Evolutionary conservation across 2,888 invertebrate species (phyloP), one percentile per base, ranked within the genome.

Genomic region (Pherbina coryleti): DNA sequence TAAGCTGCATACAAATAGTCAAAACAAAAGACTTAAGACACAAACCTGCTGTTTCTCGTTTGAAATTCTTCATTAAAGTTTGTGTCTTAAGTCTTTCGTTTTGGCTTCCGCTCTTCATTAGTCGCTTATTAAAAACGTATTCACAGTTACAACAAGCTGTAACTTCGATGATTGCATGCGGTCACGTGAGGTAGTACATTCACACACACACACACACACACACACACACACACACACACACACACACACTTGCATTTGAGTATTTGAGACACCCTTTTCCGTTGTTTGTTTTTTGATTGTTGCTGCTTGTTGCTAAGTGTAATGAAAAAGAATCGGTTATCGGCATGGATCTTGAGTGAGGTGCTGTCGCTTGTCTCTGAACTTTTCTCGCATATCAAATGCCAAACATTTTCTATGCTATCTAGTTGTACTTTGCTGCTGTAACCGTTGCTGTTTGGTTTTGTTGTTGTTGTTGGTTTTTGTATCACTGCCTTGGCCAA

Each of bases 1-100:
- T 3, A 11, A 44, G 14, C 44, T 44, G 2, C 44, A 11, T 19
- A 19, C 55, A 55, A 22, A 55, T 60, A 60, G 1, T 55, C 28
- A 70, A 74, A 74, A 64, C 57, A 37, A 76, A 78, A 72, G 77
- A 77, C 71, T 60, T 71, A 77, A 77, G 74, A 49, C 34, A 66
- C 34, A 77, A 70, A 57, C 76, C 62, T 60, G 55, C 49, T 74
- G 55, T 14, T 3, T 14, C 22, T 62, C 19, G 3, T 34, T 9
- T 28, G 22, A 22, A 28, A n/a, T 70, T 37, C 14, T 11, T 44
- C 44, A 11, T 22, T 51, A 19, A 34, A 64, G 64, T 53, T 74
- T 49, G 74, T 64, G n/a, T 34, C 49, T 64, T 55, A 51, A 74
- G 76, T 76, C 64, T 60, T 72, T 70, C 11, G n/a, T 64, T 37